Conservation (phyloP, 2,888 invertebrate genomes). For the Odontothrips loti region DNA sequence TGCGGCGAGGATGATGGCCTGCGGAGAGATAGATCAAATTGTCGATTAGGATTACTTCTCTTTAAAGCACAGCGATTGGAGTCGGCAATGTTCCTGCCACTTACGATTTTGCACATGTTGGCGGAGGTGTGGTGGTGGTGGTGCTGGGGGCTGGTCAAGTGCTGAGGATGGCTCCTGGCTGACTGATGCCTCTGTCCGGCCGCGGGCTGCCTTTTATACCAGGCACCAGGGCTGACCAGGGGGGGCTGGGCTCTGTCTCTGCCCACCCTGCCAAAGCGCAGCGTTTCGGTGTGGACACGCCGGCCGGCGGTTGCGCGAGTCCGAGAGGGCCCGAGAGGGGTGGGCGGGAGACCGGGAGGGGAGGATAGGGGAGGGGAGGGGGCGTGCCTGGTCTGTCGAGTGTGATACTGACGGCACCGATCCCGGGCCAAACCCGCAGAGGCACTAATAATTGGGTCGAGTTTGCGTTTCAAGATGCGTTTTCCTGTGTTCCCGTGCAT, state of each 20-base stretch:
- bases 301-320: neutral
- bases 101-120: conserved; percentile 2
- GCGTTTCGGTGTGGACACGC: neutral
- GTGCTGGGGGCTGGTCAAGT: neutral
- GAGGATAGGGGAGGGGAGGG: neutral
- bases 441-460: too few species aligned
- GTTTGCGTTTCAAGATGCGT: too few species aligned
- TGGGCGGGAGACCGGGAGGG: neutral
- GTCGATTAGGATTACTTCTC: neutral
- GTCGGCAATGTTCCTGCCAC: neutral
- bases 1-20: conserved; percentile 26
- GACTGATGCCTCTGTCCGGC: neutral
- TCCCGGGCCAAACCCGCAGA: neutral
- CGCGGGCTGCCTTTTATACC: neutral
- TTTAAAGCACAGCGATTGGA: neutral
- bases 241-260: neutral
- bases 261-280: too few species aligned
- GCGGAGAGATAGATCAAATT: neutral
- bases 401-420: too few species aligned
- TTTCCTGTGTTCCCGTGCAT: too few species aligned
- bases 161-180: neutral
- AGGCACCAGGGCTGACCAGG: neutral
- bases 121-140: neutral
- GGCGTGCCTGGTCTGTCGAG: neutral
- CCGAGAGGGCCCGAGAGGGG: neutral